Evolutionary conservation across 2,113 vertebrate species (phyloP).

Genomic region (Triplophysa rosa): DNA sequence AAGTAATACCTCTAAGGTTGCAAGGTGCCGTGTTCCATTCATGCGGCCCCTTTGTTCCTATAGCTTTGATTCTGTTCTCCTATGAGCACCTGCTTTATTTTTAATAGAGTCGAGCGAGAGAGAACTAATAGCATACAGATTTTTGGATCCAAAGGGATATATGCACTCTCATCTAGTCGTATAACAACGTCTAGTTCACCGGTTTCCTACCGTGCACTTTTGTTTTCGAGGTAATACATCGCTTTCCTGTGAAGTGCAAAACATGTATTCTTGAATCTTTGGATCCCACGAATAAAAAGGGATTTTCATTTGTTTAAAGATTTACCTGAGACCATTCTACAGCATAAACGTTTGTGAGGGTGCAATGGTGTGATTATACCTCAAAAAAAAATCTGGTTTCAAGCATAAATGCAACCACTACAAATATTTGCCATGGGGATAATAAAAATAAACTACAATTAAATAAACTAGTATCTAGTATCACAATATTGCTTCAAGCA

Average conservation of each 20-base stretch:
- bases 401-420: no score
- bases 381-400: no score
- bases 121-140: neutral
- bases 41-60: conserved; percentile 13
- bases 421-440: no score
- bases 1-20: conserved; percentile 30
- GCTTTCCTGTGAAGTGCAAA: neutral
- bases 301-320: no score
- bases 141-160: conserved; percentile 10
- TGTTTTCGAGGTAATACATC: neutral
- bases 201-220: neutral
- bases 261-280: neutral
- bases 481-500: no score
- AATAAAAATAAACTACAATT: no score
- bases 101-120: conserved; percentile 2
- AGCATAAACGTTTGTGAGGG: neutral
- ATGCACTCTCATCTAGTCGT: neutral
- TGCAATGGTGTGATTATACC: no score
- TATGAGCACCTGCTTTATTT: conserved; percentile 19
- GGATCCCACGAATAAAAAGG: neutral
- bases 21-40: conserved; percentile 18
- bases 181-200: neutral
- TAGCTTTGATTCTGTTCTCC: conserved; percentile 32
- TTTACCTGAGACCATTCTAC: neutral
- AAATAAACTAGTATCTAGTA: no score